Evolutionary conservation across 2,797 vertebrate species (phyloP), one percentile per base, ranked within the genome.

Genomic region (Nannoperca australis): DNA sequence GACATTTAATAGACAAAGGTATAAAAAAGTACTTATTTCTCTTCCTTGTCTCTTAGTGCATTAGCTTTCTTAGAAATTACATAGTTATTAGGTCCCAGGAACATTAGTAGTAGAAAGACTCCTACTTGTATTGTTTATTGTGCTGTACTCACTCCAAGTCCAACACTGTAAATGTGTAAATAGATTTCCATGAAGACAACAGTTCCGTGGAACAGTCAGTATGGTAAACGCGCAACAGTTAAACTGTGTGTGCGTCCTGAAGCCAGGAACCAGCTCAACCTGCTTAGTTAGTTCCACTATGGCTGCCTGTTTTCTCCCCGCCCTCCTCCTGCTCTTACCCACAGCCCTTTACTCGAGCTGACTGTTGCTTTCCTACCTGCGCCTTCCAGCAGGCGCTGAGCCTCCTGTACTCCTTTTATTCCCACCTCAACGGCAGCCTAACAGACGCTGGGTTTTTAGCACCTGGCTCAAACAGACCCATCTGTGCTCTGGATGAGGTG

Each of bases 261-360:
- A 91, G 83, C 76, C 60, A 71, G 73, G 76, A 94, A 92, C 94
- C 55, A 71, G 95, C 67, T 81, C 67, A 76, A 93, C 95, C 90
- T 76, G 95, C 86, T 84, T 60, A 69, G 80, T 94, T 79, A 59
- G 94, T 94, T 93, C 69, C 65, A 72, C 72, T 24, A 38, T 44
- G 4, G 40, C 73, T 15, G 75, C 53, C 60, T 75, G 42, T 60
- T 50, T 61, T 24, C 12, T 22, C 18, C 17, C 53, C 47, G 15
- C 13, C 51, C 59, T 42, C 67, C 70, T 66, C 60, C 68, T 78
- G 69, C 53, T 66, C 51, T 72, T 76, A 60, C 77, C 73, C 20
- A 24, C 77, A 63, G 53, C 45, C 22, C 61, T 72, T 36, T 77
- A 69, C 76, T 78, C 73, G 30, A 70, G 61, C 84, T 27, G 81